Evolutionary conservation across 2,113 vertebrate genomes (phyloP), one percentile per base, ranked within the genome.

Genomic region (Tauraco erythrolophus): DNA sequence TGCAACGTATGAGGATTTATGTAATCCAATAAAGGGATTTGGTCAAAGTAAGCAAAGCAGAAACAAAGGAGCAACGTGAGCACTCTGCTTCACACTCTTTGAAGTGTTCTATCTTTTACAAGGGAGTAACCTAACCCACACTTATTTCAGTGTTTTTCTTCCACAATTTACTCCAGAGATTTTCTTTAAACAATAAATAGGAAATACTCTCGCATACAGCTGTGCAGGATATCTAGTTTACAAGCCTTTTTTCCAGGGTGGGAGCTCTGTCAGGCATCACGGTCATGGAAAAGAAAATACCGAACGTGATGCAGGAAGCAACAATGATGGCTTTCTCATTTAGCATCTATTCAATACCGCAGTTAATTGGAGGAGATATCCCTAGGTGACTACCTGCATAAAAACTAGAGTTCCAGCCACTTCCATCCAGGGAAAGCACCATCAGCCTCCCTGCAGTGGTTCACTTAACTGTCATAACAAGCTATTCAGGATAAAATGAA

Each of bases 191-290:
- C 97, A 97, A 97, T 96, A 66, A 75, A 94, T 95, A 97, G 98
- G 98, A 98, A 98, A 92, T 70, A 97, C 69, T 94, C 74, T 88
- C 70, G 60, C 76, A 81, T 89, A 88, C 97, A 98, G 97, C 97
- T 98, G 98, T 86, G 87, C 97, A 97, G 98, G 98, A 98, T 97
- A 95, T 97, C 95, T 96, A 95, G 88, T 86, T 97, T 96, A 94
- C 66, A 87, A 62, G 28, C 76, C 72, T 48, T 91, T 97, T 98
- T 98, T 98, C 97, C 98, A 98, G 96, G 92, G 96, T 77, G 94
- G 87, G 95, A 93, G 45, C 80, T 56, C 57, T 6, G 2, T 46
- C 14, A 79, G 60, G 66, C 76, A 83, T 48, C 80, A 61, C 35
- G 78, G 85, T 83, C 78, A 50, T 58, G 70, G 98, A 98, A 98